Percentiles rank a stretch among this genome's conserved stretches.
Conservation (phyloP, 2,113 vertebrate genomes). For the Pedionomus torquatus region DNA sequence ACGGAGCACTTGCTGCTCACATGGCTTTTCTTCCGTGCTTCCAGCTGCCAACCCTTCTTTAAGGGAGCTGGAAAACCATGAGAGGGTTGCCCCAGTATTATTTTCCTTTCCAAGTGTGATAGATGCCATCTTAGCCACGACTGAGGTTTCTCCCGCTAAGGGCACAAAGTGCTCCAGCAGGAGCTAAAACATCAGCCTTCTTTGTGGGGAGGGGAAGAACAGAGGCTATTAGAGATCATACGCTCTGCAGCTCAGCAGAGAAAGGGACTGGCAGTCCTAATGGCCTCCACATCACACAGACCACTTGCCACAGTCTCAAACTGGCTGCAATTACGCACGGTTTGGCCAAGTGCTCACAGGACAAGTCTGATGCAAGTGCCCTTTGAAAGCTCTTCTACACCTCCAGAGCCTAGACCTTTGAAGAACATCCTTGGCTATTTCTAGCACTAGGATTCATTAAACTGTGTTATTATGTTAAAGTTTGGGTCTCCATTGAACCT, state of each 20-base stretch:
- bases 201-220: neutral
- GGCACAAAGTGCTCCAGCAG: neutral
- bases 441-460: slow-evolving; percentile 30
- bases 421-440: neutral
- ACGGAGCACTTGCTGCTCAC: neutral
- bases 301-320: neutral
- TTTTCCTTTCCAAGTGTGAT: neutral
- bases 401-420: neutral
- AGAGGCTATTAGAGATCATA: neutral
- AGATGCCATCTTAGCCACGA: neutral
- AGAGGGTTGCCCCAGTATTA: neutral
- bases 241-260: neutral
- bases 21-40: neutral
- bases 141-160: neutral
- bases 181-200: neutral
- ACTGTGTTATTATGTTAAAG: neutral
- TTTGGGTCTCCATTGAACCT: neutral
- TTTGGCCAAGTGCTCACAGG: neutral
- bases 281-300: neutral
- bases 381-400: neutral
- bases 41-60: neutral
- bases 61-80: neutral
- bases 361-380: neutral
- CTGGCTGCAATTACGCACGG: neutral
- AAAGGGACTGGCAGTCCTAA: neutral